Conservation (phyloP, 2,888 invertebrate genomes). For the Cyaniris semiargus region DNA sequence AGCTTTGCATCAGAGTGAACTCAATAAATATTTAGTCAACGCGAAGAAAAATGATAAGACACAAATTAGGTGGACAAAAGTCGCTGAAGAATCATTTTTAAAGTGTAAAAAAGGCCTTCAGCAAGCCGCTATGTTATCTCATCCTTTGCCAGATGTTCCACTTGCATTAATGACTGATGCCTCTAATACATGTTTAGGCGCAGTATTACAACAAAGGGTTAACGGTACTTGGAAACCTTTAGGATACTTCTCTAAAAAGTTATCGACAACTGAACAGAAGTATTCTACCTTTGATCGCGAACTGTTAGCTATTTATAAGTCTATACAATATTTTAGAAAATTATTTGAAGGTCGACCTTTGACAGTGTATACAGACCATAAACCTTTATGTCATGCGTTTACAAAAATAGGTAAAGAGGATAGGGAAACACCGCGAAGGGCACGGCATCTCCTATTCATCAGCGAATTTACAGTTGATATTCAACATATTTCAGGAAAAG, state of each 20-base stretch:
- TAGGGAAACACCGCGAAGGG: background rate
- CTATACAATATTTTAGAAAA: background rate
- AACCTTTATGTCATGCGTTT: too few relatives aligned
- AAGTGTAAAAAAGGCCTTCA: background rate
- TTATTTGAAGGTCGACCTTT: too few relatives aligned
- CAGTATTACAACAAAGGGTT: background rate
- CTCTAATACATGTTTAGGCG: background rate
- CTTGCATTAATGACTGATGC: background rate
- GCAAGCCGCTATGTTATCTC: background rate
- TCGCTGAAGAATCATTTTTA: background rate
- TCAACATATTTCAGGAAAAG: slow-evolving; percentile 9
- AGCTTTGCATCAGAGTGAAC: background rate
- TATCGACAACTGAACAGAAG: slow-evolving; percentile 3
- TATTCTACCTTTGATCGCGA: slow-evolving; percentile 5
- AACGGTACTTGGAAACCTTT: background rate
- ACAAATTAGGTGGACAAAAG: background rate
- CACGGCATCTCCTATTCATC: background rate
- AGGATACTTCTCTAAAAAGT: slow-evolving; percentile 4
- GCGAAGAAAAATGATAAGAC: background rate
- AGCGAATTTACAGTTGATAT: background rate
- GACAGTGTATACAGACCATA: too few relatives aligned
- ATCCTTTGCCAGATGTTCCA: background rate
- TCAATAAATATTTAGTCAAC: background rate
- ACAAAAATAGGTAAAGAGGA: background rate
- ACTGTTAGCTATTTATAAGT: slow-evolving; percentile 15